Evolutionary conservation across 2,888 invertebrate species (phyloP), one percentile per base, ranked within the genome.

Genomic region (Ichneumoninae sp.): DNA sequence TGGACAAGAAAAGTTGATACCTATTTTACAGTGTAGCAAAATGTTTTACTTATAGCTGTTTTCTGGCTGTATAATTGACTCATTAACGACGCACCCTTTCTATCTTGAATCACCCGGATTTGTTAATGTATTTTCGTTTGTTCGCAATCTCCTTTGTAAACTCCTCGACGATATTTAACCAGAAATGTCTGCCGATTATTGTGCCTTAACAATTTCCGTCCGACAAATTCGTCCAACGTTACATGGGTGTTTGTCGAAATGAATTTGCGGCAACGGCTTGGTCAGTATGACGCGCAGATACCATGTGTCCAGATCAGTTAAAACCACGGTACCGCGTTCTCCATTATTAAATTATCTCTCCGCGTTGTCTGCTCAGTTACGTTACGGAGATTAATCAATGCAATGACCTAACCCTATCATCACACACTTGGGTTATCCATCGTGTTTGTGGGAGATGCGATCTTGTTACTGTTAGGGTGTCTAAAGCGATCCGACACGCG

Each of bases 381-480:
- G 57, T 57, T 57, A 44, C 30, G 13, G 6, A 47, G 44, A 74
- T 62, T 74, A 74, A 74, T 74, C 57, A 62, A 74, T 60, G 47
- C 71, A 60, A 62, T 74, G 62, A 74, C 74, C 74, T 44, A 62
- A 74, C 60, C 44, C 74, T 26, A 19, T 19, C 26, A 10, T 16
- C n/a, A 47, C 30, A 10, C 7, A 60, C 16, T 72, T 7, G 16
- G 40, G 16, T 57, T n/a, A 44, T 8, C 10, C 40, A 26, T 19
- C 36, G 40, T 22, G n/a, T 26, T 60, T 44, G 60, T 52, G 26
- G 22, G 60, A 26, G 10, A 60, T 72, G 44, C 57, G 57, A 72
- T 74, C 62, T 60, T 10, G 52, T 72, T 72, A n/a, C 60, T 47
- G 30, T n/a, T 40, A 5, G 60, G 30, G n/a, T 47, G 26, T 26